Evolutionary conservation across 2,888 invertebrate genomes (phyloP), one percentile per base, ranked within the genome.

Genomic region (Cheilosia grossa): DNA sequence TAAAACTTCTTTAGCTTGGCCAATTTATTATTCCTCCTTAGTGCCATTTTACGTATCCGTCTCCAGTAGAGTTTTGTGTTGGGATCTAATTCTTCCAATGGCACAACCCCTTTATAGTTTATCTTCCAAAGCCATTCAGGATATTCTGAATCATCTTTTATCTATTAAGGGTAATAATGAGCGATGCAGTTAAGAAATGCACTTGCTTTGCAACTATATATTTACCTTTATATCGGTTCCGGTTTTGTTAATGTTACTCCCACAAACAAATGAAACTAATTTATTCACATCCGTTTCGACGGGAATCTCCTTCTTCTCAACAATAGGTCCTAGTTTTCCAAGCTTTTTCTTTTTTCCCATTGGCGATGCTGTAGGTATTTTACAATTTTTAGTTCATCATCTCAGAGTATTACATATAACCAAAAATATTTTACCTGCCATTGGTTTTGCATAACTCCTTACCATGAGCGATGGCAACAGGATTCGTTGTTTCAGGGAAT

Each of bases 121-220:
- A 98, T 89, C 2, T 89, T 92, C 98, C 98, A 98, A 80, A 99
- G 92, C 98, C 98, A 99, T 1, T 95, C 95, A 0, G 98, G 99
- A 92, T 99, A 99, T 90, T 98, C 97, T 24, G 93, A 93, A 89
- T 97, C 96, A 0, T 95, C 94, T 90, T 95, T 95, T 19, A 95
- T 80, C 92, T 92, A 63, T 40, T 13, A 1, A 37, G 0, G 88
- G 69, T 19, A n/a, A 6, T 24, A 67, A 47, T 49, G 47, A 51
- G n/a, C 7, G 33, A 33, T 3, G 10, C 10, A 21, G 37, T 54
- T n/a, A 40, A 2, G 4, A 0, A 17, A 47, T 21, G 63, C 87
- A 33, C 30, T 51, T 17, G 13, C 13, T 10, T 24, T 51, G 13
- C 15, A 13, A 21, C 10, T 4, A 51, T 1, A 10, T 7, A 49